phyloP scores from a whole-genome alignment of 2,888 invertebrate species.

The Andricus curvator region DNA sequence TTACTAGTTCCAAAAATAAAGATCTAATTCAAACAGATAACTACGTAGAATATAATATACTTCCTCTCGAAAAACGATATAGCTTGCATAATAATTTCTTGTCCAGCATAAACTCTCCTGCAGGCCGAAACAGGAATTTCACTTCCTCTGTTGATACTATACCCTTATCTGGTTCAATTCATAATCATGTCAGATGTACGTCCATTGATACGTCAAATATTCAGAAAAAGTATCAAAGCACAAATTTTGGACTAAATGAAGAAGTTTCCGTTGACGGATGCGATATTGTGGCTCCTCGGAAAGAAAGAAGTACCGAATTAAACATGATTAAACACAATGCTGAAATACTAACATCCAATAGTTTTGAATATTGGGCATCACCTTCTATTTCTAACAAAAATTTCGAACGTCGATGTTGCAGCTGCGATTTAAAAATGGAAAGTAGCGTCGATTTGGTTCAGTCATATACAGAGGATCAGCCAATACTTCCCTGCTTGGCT shows the following conservation, averaged over 20 bases:
- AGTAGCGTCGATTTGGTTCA: background rate
- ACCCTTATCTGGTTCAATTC: background rate
- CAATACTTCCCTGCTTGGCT: background rate
- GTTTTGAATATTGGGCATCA: background rate
- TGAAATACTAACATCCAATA: background rate
- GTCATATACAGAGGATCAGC: background rate
- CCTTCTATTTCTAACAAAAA: background rate
- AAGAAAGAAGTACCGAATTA: background rate
- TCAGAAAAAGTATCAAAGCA: background rate
- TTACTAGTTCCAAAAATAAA: slow-evolving; percentile 43
- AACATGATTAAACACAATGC: background rate
- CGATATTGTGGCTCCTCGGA: no score
- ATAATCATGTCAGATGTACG: background rate
- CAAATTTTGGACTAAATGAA: background rate
- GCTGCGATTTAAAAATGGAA: background rate
- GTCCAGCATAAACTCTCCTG: background rate
- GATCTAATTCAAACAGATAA: background rate
- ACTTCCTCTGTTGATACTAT: background rate
- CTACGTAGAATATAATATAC: background rate
- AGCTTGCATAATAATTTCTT: slow-evolving; percentile 4
- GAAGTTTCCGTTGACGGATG: background rate
- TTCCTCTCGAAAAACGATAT: background rate
- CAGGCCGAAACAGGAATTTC: background rate
- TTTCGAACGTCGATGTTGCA: background rate
- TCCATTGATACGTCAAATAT: background rate